Base-by-base conservation (phyloP, 2,113 vertebrate species). In the Nannospalax galili region DNA sequence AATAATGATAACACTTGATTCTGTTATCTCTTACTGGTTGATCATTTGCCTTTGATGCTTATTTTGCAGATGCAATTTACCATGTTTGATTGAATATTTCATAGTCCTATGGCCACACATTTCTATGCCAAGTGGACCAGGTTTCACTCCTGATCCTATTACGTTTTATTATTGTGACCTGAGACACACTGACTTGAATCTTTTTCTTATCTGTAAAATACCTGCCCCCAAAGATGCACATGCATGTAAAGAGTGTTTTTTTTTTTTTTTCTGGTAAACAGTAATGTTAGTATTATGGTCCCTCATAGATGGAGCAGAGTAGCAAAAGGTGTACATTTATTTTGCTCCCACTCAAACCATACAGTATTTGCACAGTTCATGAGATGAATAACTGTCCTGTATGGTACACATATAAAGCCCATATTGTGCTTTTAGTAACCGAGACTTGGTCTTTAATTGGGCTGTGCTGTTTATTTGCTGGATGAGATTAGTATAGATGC, bases 161-260 rank as follows among this genome's bases (percentile, higher is more conserved):
- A 90, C 58, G 26, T 93, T 77, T 16, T 73, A 87, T 78, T 37
- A 22, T 0, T n/a, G 9, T 0, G 22, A 91, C 37, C 86, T 91
- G 40, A n/a, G 64, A 77, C 32, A 96, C 82, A 35, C n/a, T 79
- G 52, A 19, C 81, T 78, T 48, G 81, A 84, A 56, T 72, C 42
- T 90, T 72, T 8, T 96, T 96, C 96, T 56, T 19, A 11, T 22
- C 69, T 72, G n/a, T 72, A 28, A 82, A 74, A 94, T 86, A 87
- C 3, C 15, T 95, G 1, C 42, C 28, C 87, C 60, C 79, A 17
- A 62, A 37, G 37, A 16, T 69, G 88, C 60, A 74, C 58, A 70
- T 79, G 26, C 9, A 30, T 75, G 2, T 65, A 58, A 90, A 92
- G 72, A 60, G 37, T 17, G 80, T 93, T 12, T 42, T 73, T 16